Conservation (phyloP, 2,797 vertebrate genomes). For the Cyprinella venusta region DNA sequence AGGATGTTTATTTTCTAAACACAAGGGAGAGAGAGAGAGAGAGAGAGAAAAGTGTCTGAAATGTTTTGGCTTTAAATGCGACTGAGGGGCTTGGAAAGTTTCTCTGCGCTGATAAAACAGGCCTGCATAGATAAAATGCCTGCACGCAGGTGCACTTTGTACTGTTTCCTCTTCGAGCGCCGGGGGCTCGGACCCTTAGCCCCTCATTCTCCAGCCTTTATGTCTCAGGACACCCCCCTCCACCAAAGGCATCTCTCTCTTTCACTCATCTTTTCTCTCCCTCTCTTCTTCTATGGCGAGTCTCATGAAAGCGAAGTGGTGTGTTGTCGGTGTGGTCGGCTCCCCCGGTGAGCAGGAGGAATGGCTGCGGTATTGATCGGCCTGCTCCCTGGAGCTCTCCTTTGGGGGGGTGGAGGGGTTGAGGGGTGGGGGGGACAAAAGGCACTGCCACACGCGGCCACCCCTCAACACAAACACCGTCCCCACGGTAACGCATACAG, state of each 20-base stretch:
- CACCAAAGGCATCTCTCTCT: slow-evolving; percentile 53
- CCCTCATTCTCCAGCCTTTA: slow-evolving; percentile 45
- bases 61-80: slow-evolving; percentile 7
- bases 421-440: slow-evolving; percentile 65
- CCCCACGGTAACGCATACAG: slow-evolving; percentile 45
- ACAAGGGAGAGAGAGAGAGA: not conserved
- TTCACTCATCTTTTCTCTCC: slow-evolving; percentile 61
- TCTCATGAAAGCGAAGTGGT: slow-evolving; percentile 73
- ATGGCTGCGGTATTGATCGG: slow-evolving; percentile 72
- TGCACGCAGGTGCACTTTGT: slow-evolving; percentile 49
- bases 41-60: slow-evolving; percentile 12
- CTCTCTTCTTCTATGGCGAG: slow-evolving; percentile 61
- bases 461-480: slow-evolving; percentile 62
- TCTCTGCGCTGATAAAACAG: slow-evolving; percentile 19
- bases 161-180: slow-evolving; percentile 49
- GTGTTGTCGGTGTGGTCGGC: slow-evolving; percentile 53
- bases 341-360: slow-evolving; percentile 51
- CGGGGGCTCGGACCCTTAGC: slow-evolving; percentile 47
- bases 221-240: slow-evolving; percentile 52
- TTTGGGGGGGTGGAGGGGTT: slow-evolving; percentile 53
- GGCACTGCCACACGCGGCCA: slow-evolving; percentile 67
- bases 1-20: slow-evolving; percentile 26
- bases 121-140: slow-evolving; percentile 47
- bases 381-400: slow-evolving; percentile 61
- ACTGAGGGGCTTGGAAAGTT: slow-evolving; percentile 32